Percentiles rank a stretch among this genome's conserved stretches.
Conservation (phyloP, 2,797 vertebrate genomes). For the Petrocephalus sullivani region DNA sequence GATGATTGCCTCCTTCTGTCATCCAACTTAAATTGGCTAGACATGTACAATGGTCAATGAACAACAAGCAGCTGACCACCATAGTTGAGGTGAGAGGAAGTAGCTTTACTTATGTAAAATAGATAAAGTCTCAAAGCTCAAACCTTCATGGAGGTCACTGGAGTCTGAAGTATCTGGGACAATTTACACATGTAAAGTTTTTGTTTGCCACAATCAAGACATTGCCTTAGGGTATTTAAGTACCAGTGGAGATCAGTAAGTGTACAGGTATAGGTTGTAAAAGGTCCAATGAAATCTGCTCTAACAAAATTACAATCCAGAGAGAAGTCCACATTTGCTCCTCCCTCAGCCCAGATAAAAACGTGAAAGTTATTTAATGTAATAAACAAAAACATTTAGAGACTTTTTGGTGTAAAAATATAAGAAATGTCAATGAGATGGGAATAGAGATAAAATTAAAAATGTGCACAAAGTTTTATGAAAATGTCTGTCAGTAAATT, state of each 20-base stretch:
- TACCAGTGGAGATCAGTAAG: background rate
- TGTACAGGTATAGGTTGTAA: background rate
- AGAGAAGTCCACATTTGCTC: background rate
- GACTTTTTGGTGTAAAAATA: background rate
- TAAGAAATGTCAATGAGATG: background rate
- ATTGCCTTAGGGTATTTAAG: background rate
- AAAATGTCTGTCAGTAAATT: background rate
- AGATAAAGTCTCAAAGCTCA: background rate
- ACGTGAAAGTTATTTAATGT: background rate
- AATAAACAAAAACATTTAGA: background rate
- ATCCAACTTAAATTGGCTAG: background rate
- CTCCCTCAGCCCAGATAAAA: background rate
- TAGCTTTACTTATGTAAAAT: background rate
- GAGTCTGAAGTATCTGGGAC: background rate
- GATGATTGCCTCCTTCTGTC: background rate
- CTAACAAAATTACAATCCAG: background rate
- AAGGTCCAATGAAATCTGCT: background rate
- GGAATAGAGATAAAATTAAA: background rate
- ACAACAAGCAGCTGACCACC: background rate
- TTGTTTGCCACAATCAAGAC: background rate
- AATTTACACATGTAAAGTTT: background rate
- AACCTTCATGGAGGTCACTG: slow-evolving; percentile 3
- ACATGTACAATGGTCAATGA: background rate
- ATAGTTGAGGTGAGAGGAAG: background rate
- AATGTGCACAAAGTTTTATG: background rate